Percentiles rank a stretch among this genome's conserved stretches.
phyloP scores from a whole-genome alignment of 2,113 vertebrate species.

The Amazona guildingii region DNA sequence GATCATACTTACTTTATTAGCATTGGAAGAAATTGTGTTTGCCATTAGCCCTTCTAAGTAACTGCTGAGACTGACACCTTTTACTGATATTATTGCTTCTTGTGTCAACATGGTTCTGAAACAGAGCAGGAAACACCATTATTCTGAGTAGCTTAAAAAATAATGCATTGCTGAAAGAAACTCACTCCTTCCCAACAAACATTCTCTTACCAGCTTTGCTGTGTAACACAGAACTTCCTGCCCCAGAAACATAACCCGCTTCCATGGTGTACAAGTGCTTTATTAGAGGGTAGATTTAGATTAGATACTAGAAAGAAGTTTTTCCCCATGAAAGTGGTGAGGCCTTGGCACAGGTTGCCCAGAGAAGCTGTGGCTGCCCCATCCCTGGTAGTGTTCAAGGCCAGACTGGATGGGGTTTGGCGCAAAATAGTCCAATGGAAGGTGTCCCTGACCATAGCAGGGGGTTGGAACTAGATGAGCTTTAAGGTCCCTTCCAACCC shows the following conservation, averaged over 20 bases:
- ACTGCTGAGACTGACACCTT: constrained; percentile 95
- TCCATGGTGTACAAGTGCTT: background rate
- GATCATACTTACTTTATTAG: constrained; percentile 85
- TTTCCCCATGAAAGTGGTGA: background rate
- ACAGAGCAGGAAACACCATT: background rate
- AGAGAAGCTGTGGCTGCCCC: background rate
- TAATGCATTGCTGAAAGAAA: background rate
- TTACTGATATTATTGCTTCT: constrained; percentile 95
- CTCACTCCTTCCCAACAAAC: background rate
- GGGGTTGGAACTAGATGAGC: background rate
- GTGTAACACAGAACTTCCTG: background rate
- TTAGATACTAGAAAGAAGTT: background rate
- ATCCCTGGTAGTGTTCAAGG: background rate
- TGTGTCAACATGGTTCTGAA: constrained; percentile 92
- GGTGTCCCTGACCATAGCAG: background rate
- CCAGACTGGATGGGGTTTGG: background rate
- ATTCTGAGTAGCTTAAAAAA: background rate
- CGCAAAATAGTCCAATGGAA: background rate
- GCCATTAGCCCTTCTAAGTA: constrained; percentile 96
- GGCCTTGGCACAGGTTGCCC: background rate
- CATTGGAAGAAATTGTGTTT: constrained; percentile 90
- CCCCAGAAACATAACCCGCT: background rate
- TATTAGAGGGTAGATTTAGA: background rate
- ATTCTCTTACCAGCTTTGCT: background rate
- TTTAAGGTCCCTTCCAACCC: background rate